Conservation (phyloP, 2,888 invertebrate species). For the Lochmaea capreae region DNA sequence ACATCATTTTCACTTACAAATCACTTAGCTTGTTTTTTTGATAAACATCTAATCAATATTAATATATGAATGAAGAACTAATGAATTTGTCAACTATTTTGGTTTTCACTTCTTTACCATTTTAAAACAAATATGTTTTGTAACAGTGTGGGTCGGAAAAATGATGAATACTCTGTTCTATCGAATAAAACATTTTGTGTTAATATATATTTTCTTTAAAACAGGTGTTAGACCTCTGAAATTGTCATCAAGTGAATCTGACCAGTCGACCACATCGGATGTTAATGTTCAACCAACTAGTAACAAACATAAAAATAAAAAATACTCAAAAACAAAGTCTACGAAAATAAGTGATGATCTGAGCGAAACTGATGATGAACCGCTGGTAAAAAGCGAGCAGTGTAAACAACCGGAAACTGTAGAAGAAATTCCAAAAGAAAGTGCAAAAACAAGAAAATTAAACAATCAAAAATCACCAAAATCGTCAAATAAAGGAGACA, state of each 20-base stretch:
- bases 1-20: no score
- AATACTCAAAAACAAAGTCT: constrained; percentile 52
- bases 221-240: constrained; percentile 8
- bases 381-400: constrained; percentile 64
- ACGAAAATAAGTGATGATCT: constrained; percentile 59
- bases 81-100: no score
- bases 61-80: no score
- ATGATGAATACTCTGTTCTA: no score
- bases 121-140: neutral
- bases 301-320: constrained; percentile 51
- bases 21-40: no score
- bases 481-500: constrained; percentile 8
- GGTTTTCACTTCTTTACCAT: no score
- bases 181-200: neutral
- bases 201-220: neutral
- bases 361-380: constrained; percentile 76
- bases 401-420: constrained; percentile 42
- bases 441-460: neutral
- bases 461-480: constrained; percentile 35
- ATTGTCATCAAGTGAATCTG: constrained; percentile 48
- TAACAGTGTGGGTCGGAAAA: no score
- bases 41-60: no score
- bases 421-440: constrained; percentile 30
- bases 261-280: constrained; percentile 54
- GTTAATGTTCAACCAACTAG: constrained; percentile 50